These are phyloP conservation scores for Hedychridium roseum DNA, from an alignment of 2,888 invertebrate species.

Conservation along the genomic window DNA sequence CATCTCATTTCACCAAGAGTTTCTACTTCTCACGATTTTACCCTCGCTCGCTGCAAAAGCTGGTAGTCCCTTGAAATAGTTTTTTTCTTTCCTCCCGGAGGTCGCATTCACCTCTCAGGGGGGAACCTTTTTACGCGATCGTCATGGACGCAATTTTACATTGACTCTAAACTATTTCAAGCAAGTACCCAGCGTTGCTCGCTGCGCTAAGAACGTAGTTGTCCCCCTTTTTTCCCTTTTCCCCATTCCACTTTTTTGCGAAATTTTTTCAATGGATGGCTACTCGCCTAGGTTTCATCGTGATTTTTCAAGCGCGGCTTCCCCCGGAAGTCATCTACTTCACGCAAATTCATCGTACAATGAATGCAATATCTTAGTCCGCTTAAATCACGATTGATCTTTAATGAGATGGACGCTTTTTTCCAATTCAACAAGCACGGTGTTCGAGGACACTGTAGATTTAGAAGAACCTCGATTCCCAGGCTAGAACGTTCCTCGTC, in stretches of 20 bases:
- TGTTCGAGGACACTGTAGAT: constrained; percentile 36
- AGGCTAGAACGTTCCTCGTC: constrained; percentile 30
- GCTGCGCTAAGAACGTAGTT: no score
- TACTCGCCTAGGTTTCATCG: constrained; percentile 30
- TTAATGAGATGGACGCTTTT: constrained; percentile 17
- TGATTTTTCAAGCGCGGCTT: constrained; percentile 22
- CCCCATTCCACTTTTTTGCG: no score
- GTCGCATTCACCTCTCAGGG: no score
- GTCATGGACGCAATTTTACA: no score
- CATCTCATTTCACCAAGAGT: no score
- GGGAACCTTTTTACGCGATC: no score
- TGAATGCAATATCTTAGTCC: constrained; percentile 47
- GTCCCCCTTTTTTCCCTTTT: no score
- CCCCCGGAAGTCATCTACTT: no score
- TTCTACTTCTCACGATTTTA: no score
- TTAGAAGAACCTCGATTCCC: constrained; percentile 38
- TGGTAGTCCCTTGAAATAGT: neutral
- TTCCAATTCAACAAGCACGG: constrained; percentile 34
- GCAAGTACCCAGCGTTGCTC: no score
- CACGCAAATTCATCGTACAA: constrained; percentile 36
- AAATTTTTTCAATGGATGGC: constrained; percentile 40
- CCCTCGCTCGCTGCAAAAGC: neutral
- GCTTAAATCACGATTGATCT: constrained; percentile 37
- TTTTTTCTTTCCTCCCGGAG: no score
- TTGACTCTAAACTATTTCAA: no score